Evolutionary conservation across 2,113 vertebrate species (phyloP).

Genomic region (Chaetodon trifascialis): DNA sequence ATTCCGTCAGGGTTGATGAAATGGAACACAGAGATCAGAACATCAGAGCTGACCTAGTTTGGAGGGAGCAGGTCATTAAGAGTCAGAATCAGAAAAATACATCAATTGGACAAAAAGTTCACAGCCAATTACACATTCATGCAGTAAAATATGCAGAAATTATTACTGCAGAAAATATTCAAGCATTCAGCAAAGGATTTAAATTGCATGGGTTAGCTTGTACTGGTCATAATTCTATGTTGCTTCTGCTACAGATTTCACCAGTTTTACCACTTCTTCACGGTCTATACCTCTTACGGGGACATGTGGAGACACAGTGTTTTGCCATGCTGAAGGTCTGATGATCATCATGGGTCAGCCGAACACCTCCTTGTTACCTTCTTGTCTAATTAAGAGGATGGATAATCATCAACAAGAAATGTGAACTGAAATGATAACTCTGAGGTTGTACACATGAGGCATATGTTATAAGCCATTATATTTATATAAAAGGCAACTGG

Average conservation of each 20-base stretch:
- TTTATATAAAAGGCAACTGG: too few relatives aligned
- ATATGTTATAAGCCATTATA: too few relatives aligned
- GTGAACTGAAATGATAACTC: neutral
- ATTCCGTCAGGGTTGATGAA: constrained; percentile 35
- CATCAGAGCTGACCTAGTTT: constrained; percentile 73
- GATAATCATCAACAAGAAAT: constrained; percentile 11
- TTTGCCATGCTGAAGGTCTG: constrained; percentile 53
- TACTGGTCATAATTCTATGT: neutral
- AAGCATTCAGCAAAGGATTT: neutral
- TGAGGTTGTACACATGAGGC: neutral
- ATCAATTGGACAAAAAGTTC: neutral
- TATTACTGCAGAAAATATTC: neutral
- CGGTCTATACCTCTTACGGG: neutral
- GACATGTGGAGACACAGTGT: constrained; percentile 5
- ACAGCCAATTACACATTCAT: neutral
- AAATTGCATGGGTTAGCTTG: neutral
- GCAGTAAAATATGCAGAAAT: neutral
- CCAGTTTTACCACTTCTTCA: neutral
- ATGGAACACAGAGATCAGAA: constrained; percentile 67
- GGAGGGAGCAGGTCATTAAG: constrained; percentile 44
- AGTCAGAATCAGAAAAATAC: constrained; percentile 15
- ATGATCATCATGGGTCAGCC: constrained; percentile 5
- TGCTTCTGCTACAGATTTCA: neutral
- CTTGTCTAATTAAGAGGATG: constrained; percentile 13
- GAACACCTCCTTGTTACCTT: constrained; percentile 8